Evolutionary conservation across 1,140 invertebrate genomes (phyloP).

Genomic region (Cydia splendana): DNA sequence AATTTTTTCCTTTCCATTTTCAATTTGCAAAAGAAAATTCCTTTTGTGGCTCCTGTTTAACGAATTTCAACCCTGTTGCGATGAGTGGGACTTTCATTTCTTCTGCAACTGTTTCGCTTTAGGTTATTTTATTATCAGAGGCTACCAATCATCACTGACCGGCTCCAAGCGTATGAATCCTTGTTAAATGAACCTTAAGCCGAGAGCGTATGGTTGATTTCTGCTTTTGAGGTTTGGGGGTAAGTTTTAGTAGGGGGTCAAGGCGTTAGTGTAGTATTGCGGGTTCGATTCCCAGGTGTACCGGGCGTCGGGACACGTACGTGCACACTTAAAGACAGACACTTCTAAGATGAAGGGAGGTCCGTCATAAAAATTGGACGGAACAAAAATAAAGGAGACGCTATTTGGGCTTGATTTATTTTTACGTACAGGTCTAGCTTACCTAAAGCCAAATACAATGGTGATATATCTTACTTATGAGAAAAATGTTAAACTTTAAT

Average conservation of each 20-base stretch:
- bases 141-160: constrained; percentile 71
- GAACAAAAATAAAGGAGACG: constrained; percentile 41
- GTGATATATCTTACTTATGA: background rate
- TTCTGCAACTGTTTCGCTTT: constrained; percentile 36
- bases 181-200: constrained; percentile 38
- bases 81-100: constrained; percentile 46
- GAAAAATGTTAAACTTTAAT: background rate
- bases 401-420: constrained; percentile 29
- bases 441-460: background rate
- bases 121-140: constrained; percentile 44
- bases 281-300: constrained; percentile 78
- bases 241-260: constrained; percentile 58
- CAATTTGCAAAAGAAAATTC: constrained; percentile 66
- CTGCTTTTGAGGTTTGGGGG: constrained; percentile 37
- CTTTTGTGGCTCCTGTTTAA: constrained; percentile 41
- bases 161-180: constrained; percentile 36
- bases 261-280: constrained; percentile 69
- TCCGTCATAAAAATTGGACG: constrained; percentile 76
- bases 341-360: constrained; percentile 74
- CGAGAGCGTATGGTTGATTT: constrained; percentile 39
- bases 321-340: constrained; percentile 71
- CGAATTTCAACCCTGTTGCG: constrained; percentile 29
- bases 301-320: constrained; percentile 67
- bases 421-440: background rate
- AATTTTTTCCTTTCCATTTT: constrained; percentile 58